Percentiles rank a stretch among this genome's conserved stretches.
These are phyloP conservation scores for Nothura maculosa DNA, from an alignment of 2,797 vertebrate genomes.

Conservation along the genomic window DNA sequence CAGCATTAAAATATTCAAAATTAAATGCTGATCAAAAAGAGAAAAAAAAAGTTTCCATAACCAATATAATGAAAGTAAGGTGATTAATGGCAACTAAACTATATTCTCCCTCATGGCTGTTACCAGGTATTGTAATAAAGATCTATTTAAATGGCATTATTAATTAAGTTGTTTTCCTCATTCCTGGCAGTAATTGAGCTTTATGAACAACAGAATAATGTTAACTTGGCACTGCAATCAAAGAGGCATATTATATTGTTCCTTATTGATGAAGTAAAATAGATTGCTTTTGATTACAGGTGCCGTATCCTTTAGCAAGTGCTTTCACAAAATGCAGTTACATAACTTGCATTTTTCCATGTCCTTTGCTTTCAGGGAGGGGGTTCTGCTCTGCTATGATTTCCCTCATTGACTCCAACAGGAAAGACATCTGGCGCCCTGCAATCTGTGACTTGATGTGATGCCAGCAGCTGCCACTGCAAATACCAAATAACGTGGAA, in stretches of 20 bases:
- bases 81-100: constrained; percentile 53
- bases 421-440: neutral
- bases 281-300: neutral
- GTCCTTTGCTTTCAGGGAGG: neutral
- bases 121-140: constrained; percentile 56
- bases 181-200: constrained; percentile 47
- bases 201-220: constrained; percentile 40
- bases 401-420: neutral
- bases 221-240: constrained; percentile 55
- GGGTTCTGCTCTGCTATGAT: neutral
- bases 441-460: neutral
- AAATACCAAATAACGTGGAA: neutral
- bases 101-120: constrained; percentile 14
- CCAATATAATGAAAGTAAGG: neutral
- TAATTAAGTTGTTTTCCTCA: constrained; percentile 65
- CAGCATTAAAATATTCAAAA: neutral
- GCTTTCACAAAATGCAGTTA: neutral
- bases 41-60: neutral
- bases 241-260: constrained; percentile 34
- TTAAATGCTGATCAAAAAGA: constrained; percentile 44
- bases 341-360: neutral
- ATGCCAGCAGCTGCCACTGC: neutral
- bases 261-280: constrained; percentile 25
- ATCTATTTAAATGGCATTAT: constrained; percentile 52
- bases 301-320: neutral